Evolutionary conservation across 2,888 invertebrate genomes (phyloP).

Genomic region (Hirtodrosophila cameraria): DNA sequence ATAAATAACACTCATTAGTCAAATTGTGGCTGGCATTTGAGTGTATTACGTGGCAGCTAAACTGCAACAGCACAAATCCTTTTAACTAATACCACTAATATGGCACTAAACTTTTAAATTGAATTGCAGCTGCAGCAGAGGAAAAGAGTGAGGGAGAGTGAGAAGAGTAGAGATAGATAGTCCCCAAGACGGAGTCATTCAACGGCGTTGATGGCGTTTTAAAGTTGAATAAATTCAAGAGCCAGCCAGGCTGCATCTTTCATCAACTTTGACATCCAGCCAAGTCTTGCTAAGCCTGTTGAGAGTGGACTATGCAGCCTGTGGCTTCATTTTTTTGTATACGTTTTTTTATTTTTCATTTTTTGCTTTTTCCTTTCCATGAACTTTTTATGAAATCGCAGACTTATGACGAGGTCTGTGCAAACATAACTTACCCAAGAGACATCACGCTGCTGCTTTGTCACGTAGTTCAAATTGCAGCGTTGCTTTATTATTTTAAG

Average conservation of each 20-base stretch:
- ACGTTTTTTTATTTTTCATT: too few species aligned
- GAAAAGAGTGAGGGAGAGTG: too few species aligned
- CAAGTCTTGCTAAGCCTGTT: conserved; percentile 5
- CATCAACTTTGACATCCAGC: conserved; percentile 57
- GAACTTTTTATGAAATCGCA: conserved; percentile 22
- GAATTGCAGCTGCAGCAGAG: conserved; percentile 33
- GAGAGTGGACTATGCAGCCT: conserved; percentile 6
- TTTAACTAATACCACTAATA: conserved; percentile 47
- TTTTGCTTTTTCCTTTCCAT: conserved; percentile 39
- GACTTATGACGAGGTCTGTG: conserved; percentile 2
- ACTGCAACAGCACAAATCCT: conserved; percentile 28
- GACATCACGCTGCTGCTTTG: conserved; percentile 49
- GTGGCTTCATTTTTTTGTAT: conserved; percentile 1
- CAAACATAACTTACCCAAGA: conserved; percentile 21
- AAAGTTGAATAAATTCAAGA: conserved; percentile 35
- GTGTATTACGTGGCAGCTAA: conserved; percentile 46
- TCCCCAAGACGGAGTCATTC: not conserved
- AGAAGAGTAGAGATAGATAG: conserved; percentile 15
- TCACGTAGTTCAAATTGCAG: conserved; percentile 50
- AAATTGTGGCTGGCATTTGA: conserved; percentile 44
- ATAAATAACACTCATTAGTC: conserved; percentile 61
- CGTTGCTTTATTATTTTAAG: too few species aligned
- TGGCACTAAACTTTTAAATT: conserved; percentile 64
- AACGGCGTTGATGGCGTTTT: conserved; percentile 4
- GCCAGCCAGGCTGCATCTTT: conserved; percentile 38